These are phyloP conservation scores for Coregonus sp. DNA, from an alignment of 2,797 vertebrate species.

Conservation along the genomic window DNA sequence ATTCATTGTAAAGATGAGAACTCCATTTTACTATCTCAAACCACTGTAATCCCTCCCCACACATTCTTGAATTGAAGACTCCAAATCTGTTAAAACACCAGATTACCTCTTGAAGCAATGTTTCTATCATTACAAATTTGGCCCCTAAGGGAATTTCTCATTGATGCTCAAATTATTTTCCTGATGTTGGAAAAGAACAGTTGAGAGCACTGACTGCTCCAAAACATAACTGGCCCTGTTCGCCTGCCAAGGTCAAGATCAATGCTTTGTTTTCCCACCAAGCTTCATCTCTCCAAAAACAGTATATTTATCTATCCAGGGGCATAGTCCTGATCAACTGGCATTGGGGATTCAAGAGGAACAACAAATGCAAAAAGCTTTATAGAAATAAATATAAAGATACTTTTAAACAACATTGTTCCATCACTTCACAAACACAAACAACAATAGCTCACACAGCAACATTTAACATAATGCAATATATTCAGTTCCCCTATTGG, in stretches of 20 bases:
- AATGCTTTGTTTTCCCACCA: background rate
- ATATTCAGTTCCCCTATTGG: background rate
- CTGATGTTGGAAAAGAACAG: too few relatives aligned
- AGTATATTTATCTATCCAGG: background rate
- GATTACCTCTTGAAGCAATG: too few relatives aligned
- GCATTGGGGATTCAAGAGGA: background rate
- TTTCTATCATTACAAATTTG: too few relatives aligned
- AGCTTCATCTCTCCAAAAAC: background rate
- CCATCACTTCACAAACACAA: conserved; percentile 10
- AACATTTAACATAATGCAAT: background rate
- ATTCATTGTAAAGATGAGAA: too few relatives aligned
- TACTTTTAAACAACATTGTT: conserved; percentile 11
- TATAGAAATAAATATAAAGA: conserved; percentile 23
- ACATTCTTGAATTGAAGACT: too few relatives aligned
- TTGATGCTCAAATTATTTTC: too few relatives aligned
- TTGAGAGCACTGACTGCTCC: too few relatives aligned
- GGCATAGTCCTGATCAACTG: background rate
- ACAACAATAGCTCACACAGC: background rate
- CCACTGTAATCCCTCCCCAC: too few relatives aligned
- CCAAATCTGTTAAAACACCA: too few relatives aligned
- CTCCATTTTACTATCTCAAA: too few relatives aligned
- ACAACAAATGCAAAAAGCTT: conserved; percentile 6
- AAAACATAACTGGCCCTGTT: background rate
- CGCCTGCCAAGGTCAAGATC: background rate
- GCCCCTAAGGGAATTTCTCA: too few relatives aligned